Percentiles rank a stretch among this genome's conserved stretches.
Evolutionary conservation across 2,888 invertebrate genomes (phyloP).

Genomic region (Euplagia quadripunctaria): DNA sequence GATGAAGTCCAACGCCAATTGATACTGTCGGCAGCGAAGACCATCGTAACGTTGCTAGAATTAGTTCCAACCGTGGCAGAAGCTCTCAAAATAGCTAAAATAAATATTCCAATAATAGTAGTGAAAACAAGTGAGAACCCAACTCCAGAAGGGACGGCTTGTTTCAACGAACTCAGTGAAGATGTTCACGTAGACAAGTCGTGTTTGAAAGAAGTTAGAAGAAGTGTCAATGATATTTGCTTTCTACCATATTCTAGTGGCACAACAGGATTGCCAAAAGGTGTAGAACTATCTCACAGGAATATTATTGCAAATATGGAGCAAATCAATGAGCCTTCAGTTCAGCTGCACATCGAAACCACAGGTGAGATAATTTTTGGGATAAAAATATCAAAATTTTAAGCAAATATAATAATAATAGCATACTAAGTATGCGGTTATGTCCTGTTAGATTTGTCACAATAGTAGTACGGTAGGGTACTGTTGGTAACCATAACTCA

Average conservation of each 20-base stretch:
- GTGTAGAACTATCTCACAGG: constrained; percentile 89
- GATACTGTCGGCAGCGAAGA: constrained; percentile 87
- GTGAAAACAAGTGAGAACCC: constrained; percentile 75
- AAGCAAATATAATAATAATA: background rate
- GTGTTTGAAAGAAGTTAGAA: constrained; percentile 79
- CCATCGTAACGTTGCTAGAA: constrained; percentile 88
- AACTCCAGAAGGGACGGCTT: constrained; percentile 81
- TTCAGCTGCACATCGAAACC: constrained; percentile 70
- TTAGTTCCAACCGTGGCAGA: constrained; percentile 79
- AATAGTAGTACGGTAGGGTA: too few relatives aligned
- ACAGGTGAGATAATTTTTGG: constrained; percentile 65
- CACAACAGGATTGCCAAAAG: constrained; percentile 94
- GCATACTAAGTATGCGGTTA: background rate
- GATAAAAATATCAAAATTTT: background rate
- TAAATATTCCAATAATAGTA: constrained; percentile 86
- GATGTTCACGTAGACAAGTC: constrained; percentile 86
- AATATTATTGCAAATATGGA: constrained; percentile 86
- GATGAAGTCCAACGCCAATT: constrained; percentile 92
- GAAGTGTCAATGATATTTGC: constrained; percentile 87
- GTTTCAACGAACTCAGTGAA: constrained; percentile 89
- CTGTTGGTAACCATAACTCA: too few relatives aligned
- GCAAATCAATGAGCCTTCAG: constrained; percentile 71
- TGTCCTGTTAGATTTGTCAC: too few relatives aligned
- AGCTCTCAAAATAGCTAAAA: constrained; percentile 82
- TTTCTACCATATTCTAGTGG: constrained; percentile 95